Evolutionary conservation across 2,888 invertebrate genomes (phyloP).

Genomic region (Cryptocephalus primarius): DNA sequence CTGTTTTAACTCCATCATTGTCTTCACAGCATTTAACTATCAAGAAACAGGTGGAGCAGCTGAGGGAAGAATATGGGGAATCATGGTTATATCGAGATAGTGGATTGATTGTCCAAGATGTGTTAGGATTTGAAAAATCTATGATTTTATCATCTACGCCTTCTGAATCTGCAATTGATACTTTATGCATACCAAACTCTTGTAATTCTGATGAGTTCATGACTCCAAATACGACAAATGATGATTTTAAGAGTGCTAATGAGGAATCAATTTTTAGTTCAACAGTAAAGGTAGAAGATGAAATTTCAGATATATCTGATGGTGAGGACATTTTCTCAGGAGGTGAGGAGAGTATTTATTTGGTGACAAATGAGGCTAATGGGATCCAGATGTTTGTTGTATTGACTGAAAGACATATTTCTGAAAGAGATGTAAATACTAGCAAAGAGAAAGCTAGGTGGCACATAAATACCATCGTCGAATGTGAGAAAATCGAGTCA

Average conservation of each 20-base stretch:
- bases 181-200: slow-evolving; percentile 3
- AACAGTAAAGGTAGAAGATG: slow-evolving; percentile 2
- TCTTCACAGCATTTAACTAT: slow-evolving; percentile 19
- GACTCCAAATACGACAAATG: not conserved
- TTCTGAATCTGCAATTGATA: slow-evolving; percentile 5
- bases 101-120: slow-evolving; percentile 41
- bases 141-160: slow-evolving; percentile 16
- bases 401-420: slow-evolving; percentile 29
- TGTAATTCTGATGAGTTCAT: not conserved
- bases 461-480: slow-evolving; percentile 42
- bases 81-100: slow-evolving; percentile 44
- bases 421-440: slow-evolving; percentile 29
- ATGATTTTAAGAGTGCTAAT: slow-evolving; percentile 5
- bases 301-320: slow-evolving; percentile 15
- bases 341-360: slow-evolving; percentile 31
- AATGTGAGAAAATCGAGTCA: slow-evolving; percentile 35
- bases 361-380: slow-evolving; percentile 28
- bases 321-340: slow-evolving; percentile 27
- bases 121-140: slow-evolving; percentile 40
- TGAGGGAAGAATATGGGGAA: slow-evolving; percentile 47
- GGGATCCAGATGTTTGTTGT: slow-evolving; percentile 31
- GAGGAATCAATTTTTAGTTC: slow-evolving; percentile 7
- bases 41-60: slow-evolving; percentile 37
- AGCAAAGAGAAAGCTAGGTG: slow-evolving; percentile 34
- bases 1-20: slow-evolving; percentile 16